Evolutionary conservation across 2,113 vertebrate genomes (phyloP).

Genomic region (Bathybates hornii): DNA sequence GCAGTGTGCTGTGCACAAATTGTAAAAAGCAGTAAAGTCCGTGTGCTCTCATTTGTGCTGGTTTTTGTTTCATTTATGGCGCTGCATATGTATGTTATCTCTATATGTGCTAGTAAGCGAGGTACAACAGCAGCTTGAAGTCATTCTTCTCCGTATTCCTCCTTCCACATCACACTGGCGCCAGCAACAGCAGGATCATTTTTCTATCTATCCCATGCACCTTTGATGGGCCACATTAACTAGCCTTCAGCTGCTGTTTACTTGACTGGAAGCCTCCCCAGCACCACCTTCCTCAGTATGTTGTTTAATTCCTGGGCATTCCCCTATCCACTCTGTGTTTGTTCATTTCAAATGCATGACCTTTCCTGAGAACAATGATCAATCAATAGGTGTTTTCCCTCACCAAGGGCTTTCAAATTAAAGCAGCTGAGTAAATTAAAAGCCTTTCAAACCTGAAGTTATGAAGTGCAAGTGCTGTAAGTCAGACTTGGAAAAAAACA

Average conservation of each 20-base stretch:
- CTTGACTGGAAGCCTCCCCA: constrained; percentile 26
- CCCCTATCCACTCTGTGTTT: background rate
- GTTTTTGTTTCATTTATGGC: constrained; percentile 1
- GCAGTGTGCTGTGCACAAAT: background rate
- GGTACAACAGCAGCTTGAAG: constrained; percentile 22
- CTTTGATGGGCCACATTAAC: constrained; percentile 35
- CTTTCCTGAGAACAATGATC: constrained; percentile 67
- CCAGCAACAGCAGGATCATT: constrained; percentile 30
- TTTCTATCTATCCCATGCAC: constrained; percentile 8
- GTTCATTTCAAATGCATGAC: constrained; percentile 67
- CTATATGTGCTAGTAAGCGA: background rate
- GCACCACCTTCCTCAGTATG: constrained; percentile 13
- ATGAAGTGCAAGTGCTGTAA: constrained; percentile 27
- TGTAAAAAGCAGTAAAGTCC: background rate
- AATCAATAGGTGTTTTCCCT: constrained; percentile 69
- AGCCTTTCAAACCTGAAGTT: constrained; percentile 5
- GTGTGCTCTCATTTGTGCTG: background rate
- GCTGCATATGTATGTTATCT: background rate
- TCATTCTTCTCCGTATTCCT: background rate
- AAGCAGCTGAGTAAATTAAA: constrained; percentile 57
- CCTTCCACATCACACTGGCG: background rate
- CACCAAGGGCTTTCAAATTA: constrained; percentile 62
- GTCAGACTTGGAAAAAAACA: constrained; percentile 19
- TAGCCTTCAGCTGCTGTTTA: constrained; percentile 35
- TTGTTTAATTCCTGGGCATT: constrained; percentile 57